Percentiles rank a stretch among this genome's conserved stretches.
These are phyloP conservation scores for Ceraclea dissimilis DNA, from an alignment of 2,888 invertebrate species.

Conservation along the genomic window DNA sequence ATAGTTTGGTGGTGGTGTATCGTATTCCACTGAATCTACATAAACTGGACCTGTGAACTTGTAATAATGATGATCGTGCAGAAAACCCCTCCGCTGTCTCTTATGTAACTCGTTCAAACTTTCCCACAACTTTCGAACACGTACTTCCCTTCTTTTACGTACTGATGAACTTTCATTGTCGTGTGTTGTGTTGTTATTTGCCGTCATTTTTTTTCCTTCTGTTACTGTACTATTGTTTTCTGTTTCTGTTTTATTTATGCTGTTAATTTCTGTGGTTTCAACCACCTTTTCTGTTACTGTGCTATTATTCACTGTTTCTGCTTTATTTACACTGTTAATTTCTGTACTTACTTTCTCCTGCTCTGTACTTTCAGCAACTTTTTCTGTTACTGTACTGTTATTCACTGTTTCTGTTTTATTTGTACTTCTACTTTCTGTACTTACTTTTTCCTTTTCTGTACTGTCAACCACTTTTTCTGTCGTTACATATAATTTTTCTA, in stretches of 20 bases:
- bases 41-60: constrained; percentile 10
- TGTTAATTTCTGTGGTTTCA: too few relatives aligned
- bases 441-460: too few relatives aligned
- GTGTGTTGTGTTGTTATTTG: neutral
- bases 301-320: too few relatives aligned
- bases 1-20: constrained; percentile 15
- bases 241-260: neutral
- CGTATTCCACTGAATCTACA: constrained; percentile 14
- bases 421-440: too few relatives aligned
- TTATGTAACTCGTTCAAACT: neutral
- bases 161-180: neutral
- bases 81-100: constrained; percentile 7
- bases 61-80: constrained; percentile 5
- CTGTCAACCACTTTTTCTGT: too few relatives aligned
- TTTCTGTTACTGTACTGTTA: too few relatives aligned
- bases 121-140: constrained; percentile 6
- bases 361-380: too few relatives aligned
- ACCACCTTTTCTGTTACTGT: too few relatives aligned
- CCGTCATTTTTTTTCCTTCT: neutral
- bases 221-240: constrained; percentile 1
- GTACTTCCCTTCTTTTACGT: neutral
- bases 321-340: too few relatives aligned
- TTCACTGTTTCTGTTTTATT: too few relatives aligned
- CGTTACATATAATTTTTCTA: too few relatives aligned
- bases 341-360: too few relatives aligned